Percentiles rank a stretch among this genome's conserved stretches.
phyloP scores from a whole-genome alignment of 2,113 vertebrate genomes.

The Corydoras maculifer region DNA sequence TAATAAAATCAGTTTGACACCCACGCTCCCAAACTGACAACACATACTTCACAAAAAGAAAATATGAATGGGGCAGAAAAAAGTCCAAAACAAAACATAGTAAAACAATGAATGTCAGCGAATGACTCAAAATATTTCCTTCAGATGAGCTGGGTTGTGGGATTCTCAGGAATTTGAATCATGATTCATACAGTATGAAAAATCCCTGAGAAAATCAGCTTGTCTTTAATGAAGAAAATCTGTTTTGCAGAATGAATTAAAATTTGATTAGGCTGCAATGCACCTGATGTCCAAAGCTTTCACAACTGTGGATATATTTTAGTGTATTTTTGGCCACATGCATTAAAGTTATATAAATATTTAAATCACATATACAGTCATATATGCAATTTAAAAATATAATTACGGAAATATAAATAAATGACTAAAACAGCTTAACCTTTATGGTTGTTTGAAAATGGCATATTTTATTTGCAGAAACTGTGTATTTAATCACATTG shows the following conservation, averaged over 20 bases:
- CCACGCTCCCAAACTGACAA: background rate
- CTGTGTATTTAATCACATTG: background rate
- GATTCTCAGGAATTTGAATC: constrained; percentile 10
- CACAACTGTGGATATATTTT: too few species aligned
- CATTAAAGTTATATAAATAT: too few species aligned
- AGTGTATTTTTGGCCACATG: too few species aligned
- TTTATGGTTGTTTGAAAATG: too few species aligned
- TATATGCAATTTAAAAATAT: too few species aligned
- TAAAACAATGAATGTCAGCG: constrained; percentile 4
- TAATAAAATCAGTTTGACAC: background rate
- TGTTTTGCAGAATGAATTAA: background rate
- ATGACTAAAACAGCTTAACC: background rate
- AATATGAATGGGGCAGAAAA: background rate
- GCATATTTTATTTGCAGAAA: too few species aligned
- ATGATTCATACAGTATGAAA: constrained; percentile 8
- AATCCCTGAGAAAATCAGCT: background rate
- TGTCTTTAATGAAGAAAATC: background rate
- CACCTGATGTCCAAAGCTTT: background rate
- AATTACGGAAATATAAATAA: background rate
- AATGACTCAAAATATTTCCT: constrained; percentile 5
- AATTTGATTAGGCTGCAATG: background rate
- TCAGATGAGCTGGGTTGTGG: constrained; percentile 4
- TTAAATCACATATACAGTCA: too few species aligned
- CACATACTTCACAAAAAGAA: background rate
- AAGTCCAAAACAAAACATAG: constrained; percentile 7